Evolutionary conservation across 2,113 vertebrate genomes (phyloP), one percentile per base, ranked within the genome.

Genomic region (Cebidichthys violaceus): DNA sequence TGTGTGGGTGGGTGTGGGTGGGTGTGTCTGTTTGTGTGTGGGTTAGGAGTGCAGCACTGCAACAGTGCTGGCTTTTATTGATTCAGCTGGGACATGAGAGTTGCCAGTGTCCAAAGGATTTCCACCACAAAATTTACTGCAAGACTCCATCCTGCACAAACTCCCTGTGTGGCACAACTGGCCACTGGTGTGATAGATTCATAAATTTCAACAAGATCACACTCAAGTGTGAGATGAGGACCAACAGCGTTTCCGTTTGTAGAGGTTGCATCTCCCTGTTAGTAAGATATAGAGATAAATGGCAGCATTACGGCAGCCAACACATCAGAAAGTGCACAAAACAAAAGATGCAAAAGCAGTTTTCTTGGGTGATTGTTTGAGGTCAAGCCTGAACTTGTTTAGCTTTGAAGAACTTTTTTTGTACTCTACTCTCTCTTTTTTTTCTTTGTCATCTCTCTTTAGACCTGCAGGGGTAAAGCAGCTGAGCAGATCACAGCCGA

Each of bases 71-170:
- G 70, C 76, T 70, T 86, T 65, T 94, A 90, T 93, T 94, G 92
- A 91, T 92, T 93, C 93, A 94, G 93, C 92, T 93, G 91, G 79
- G 60, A 50, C 8, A 54, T 62, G 71, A 77, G 41, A 81, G 75
- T 61, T 75, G 64, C 66, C 59, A 70, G 60, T 41, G 14, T 81
- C 73, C 17, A n/a, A 64, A 75, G 45, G 52, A 83, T 37, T 64
- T 85, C 70, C 79, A 70, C 77, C 62, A 54, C 35, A 61, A 79
- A 45, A 81, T 83, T 60, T 64, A 88, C 39, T 67, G 70, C 80
- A 27, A 47, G 47, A 50, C 57, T 71, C 41, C 24, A 29, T 74
- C 54, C 70, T 79, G 54, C 47, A 29, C 70, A 87, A 87, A 90
- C 62, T 61, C 29, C 1, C 13, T 41, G 50, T 69, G 50, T 43